A percentile compares a stretch with the other conserved stretches of the same genome.
Conservation (phyloP, 92 coral and sea anemone genomes). For the Actinernus sp. region DNA sequence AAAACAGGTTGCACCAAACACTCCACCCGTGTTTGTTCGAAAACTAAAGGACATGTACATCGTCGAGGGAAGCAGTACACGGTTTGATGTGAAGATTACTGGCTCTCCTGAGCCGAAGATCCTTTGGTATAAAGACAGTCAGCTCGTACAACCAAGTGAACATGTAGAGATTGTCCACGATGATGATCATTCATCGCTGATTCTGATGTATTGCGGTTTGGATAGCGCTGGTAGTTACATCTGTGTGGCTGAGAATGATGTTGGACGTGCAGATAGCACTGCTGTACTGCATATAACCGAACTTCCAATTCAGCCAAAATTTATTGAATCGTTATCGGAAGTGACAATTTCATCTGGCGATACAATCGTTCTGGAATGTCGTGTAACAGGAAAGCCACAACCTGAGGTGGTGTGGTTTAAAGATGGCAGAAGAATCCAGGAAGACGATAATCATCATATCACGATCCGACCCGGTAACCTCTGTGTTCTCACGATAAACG, state of each 20-base stretch:
- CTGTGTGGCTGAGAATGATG: slow-evolving; percentile 83
- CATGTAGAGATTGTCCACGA: slow-evolving; percentile 70
- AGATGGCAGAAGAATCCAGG: slow-evolving; percentile 30
- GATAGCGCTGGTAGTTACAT: slow-evolving; percentile 76
- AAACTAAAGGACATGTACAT: slow-evolving; percentile 79
- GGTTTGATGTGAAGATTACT: slow-evolving; percentile 78
- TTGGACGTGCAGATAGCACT: slow-evolving; percentile 80
- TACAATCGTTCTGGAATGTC: slow-evolving; percentile 72
- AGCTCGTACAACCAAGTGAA: slow-evolving; percentile 62
- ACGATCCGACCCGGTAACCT: slow-evolving; percentile 37
- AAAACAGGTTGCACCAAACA: slow-evolving; percentile 67
- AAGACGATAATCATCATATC: slow-evolving; percentile 36
- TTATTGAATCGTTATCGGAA: slow-evolving; percentile 65
- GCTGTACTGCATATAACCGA: slow-evolving; percentile 65
- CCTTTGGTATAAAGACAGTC: slow-evolving; percentile 78
- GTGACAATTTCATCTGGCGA: slow-evolving; percentile 79
- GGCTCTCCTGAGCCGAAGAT: slow-evolving; percentile 82
- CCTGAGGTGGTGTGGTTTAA: slow-evolving; percentile 82
- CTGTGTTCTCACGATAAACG: slow-evolving; percentile 67
- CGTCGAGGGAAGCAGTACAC: slow-evolving; percentile 87
- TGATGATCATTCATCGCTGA: slow-evolving; percentile 76
- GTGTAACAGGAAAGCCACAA: slow-evolving; percentile 70
- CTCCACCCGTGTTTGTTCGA: slow-evolving; percentile 73
- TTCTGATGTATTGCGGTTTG: slow-evolving; percentile 57
- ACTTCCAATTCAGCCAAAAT: slow-evolving; percentile 72